Evolutionary conservation across 2,113 vertebrate genomes (phyloP).

Genomic region (Leptosomus discolor): DNA sequence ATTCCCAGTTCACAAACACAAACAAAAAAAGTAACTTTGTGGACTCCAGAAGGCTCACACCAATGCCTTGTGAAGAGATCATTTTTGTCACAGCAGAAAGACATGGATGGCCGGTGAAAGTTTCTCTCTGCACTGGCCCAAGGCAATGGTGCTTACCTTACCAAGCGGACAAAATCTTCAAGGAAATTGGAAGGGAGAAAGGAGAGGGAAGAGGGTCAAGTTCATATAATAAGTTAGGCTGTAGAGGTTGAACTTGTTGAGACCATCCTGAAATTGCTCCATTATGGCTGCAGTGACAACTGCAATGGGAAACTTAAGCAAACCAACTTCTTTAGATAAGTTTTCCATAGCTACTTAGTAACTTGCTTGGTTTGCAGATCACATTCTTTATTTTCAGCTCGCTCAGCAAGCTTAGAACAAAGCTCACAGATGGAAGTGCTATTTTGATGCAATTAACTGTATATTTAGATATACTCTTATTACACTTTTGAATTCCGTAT

Average conservation of each 20-base stretch:
- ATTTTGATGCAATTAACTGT: constrained; percentile 51
- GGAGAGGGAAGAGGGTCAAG: constrained; percentile 5
- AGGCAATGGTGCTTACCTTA: constrained; percentile 58
- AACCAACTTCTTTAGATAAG: not conserved
- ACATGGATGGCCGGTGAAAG: not conserved
- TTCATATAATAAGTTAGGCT: not conserved
- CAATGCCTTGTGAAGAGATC: not conserved
- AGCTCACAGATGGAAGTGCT: constrained; percentile 59
- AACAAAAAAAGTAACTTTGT: not conserved
- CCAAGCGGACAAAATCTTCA: not conserved
- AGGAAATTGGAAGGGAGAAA: constrained; percentile 19
- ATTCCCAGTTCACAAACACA: not conserved
- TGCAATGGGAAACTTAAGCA: not conserved
- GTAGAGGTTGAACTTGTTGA: not conserved
- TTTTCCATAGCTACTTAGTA: constrained; percentile 35
- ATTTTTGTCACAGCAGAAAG: not conserved
- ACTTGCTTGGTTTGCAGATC: constrained; percentile 57
- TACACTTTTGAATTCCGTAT: constrained; percentile 16
- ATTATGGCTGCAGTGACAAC: not conserved
- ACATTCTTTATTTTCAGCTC: constrained; percentile 44
- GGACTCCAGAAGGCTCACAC: not conserved
- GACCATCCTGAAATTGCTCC: not conserved
- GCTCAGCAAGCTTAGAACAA: constrained; percentile 49
- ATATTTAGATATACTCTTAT: constrained; percentile 57
- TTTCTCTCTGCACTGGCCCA: not conserved